A percentile compares a stretch with the other conserved stretches of the same genome.
These are phyloP conservation scores for Toxostoma redivivum DNA, from an alignment of 2,113 vertebrate species.

Conservation along the genomic window DNA sequence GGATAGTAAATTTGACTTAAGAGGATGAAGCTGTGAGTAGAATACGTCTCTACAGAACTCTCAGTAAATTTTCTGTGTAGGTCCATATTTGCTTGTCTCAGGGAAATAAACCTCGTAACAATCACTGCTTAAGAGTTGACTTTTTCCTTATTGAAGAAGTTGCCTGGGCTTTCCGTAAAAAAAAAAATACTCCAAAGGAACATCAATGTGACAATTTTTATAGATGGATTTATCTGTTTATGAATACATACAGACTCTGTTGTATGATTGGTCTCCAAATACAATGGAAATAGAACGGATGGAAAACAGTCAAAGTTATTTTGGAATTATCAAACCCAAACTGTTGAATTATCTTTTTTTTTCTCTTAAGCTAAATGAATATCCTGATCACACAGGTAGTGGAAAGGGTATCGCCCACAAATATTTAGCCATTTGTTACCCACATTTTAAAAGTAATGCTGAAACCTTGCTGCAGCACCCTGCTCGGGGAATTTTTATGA, in stretches of 20 bases:
- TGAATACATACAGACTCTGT: background rate
- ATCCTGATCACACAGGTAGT: background rate
- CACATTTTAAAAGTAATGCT: background rate
- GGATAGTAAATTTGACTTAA: background rate
- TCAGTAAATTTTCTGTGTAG: background rate
- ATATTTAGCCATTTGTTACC: background rate
- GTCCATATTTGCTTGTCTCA: background rate
- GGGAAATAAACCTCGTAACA: background rate
- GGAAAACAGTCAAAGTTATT: background rate
- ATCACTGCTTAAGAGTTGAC: background rate
- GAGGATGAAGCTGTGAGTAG: background rate
- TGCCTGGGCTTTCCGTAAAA: background rate
- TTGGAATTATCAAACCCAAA: background rate
- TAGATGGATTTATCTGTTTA: background rate
- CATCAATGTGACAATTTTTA: background rate
- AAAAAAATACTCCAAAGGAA: background rate
- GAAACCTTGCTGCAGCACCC: background rate
- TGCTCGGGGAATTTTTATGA: background rate
- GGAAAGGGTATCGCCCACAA: background rate
- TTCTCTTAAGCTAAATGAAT: background rate
- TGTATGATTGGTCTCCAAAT: background rate
- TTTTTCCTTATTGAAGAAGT: background rate
- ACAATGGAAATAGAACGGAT: too few species aligned
- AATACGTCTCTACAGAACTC: background rate
- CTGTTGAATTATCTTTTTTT: background rate